Base-by-base conservation (phyloP, 1,140 invertebrate genomes). In the Lepidurus packardi region DNA sequence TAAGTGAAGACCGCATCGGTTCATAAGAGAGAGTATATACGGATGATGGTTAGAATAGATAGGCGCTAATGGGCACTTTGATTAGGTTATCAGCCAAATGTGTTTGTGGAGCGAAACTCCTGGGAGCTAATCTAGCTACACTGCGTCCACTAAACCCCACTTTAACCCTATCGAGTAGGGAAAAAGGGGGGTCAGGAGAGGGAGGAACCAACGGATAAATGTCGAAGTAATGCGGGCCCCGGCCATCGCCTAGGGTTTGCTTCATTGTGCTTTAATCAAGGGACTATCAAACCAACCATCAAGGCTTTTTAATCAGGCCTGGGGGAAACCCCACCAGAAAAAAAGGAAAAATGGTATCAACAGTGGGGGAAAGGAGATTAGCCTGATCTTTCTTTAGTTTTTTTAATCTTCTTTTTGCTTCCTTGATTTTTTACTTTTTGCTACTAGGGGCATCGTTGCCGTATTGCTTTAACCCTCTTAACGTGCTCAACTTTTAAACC, bases 191-290 rank as follows among this genome's bases (percentile, higher is more conserved):
- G 16, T 21, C 16, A n/a, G 21, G 53, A 6, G 0, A 21, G 53
- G 53, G 53, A 16, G 21, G 53, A 65, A 65, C 53, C 16, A 16
- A 65, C 53, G 53, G 53, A 65, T 65, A 65, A 65, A n/a, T 65
- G 53, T 65, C 53, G 53, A 65, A 16, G 53, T 65, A 65, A 65
- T 65, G 53, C 53, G 8, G 53, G 53, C 21, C 13, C 53, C 13
- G 53, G 53, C 53, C 53, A 65, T 21, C 53, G 53, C 53, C 16
- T 65, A 65, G 53, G 53, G 53, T 65, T 65, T 65, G 53, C 53
- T 65, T 65, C 53, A 65, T 65, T 65, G 53, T 65, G 53, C 53
- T 65, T 65, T 65, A 65, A 65, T 65, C 53, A 65, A 65, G 53
- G 53, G 21, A 21, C 53, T 65, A 65, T 65, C 53, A 65, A 65